Evolutionary conservation across 2,888 invertebrate species (phyloP).

Genomic region (Andrena camellia): DNA sequence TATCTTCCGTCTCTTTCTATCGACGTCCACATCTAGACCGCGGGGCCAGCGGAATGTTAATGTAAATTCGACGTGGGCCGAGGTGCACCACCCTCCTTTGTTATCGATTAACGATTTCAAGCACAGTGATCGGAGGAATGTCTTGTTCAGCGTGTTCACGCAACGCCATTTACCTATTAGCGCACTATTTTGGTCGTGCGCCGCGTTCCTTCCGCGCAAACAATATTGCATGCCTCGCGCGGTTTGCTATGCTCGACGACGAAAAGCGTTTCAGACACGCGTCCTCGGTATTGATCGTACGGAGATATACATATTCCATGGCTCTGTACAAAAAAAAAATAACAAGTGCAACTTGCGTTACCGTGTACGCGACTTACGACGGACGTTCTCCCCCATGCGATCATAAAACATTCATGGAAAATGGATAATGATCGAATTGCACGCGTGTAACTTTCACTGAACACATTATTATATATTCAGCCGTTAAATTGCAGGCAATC

Average conservation of each 20-base stretch:
- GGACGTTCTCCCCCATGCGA: constrained; percentile 2
- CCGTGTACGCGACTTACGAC: neutral
- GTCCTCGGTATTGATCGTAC: constrained; percentile 37
- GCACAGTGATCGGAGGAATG: constrained; percentile 48
- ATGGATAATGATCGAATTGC: constrained; percentile 28
- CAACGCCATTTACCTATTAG: constrained; percentile 31
- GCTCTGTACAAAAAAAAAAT: constrained; percentile 14
- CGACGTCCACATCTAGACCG: constrained; percentile 40
- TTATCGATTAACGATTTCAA: constrained; percentile 58
- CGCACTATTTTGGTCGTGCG: neutral
- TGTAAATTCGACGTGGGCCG: constrained; percentile 42
- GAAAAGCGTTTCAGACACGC: constrained; percentile 37
- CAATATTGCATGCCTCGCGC: constrained; percentile 22
- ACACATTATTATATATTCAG: neutral
- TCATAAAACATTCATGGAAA: constrained; percentile 45
- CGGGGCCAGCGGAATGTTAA: constrained; percentile 29
- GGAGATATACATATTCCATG: constrained; percentile 23
- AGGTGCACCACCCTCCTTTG: constrained; percentile 48
- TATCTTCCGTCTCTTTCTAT: constrained; percentile 47
- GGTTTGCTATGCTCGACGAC: constrained; percentile 35
- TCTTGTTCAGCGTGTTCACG: constrained; percentile 40
- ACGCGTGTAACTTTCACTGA: constrained; percentile 14
- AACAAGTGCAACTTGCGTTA: constrained; percentile 13
- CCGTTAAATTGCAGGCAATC: neutral
- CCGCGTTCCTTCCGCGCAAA: constrained; percentile 4